Evolutionary conservation across 2,888 invertebrate species (phyloP), one percentile per base, ranked within the genome.

Genomic region (Eubasilissa splendida): DNA sequence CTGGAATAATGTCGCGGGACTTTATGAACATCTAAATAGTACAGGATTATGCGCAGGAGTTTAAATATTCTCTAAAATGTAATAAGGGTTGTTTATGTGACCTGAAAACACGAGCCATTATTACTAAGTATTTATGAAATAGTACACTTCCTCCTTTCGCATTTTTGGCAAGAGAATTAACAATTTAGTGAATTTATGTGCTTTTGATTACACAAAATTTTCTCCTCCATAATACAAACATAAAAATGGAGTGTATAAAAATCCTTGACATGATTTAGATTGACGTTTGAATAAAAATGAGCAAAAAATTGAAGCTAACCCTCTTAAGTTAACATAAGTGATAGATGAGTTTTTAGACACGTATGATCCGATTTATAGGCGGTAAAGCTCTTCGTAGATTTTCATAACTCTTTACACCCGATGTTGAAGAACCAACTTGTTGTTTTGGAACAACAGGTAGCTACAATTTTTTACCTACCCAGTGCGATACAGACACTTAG

Each of bases 31-130:
- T 50, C 60, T 75, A 53, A 70, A 53, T 70, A 70, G 60, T 60
- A 50, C 14, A 50, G 60, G 75, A 75, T 75, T 75, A 52, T 22
- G 75, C 50, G 59, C 60, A 10, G 10, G 50, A 53, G 42, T 75
- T 59, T 60, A 60, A 75, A 60, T 75, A 75, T 75, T 60, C 60
- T 60, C 5, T 22, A 50, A 14, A 59, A 59, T 60, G 75, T 75
- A 75, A 75, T 75, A 52, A 75, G 75, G 60, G 14, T 50, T 75
- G 75, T 75, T 74, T 74, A 74, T 75, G 60, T 52, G 59, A 14
- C 42, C 75, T 14, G 75, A 60, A 60, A 60, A 60, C 60, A 75
- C 60, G 75, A 60, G 9, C 14, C 59, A 50, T 60, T 75, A 60
- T 50, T 42, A 52, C 31, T 9, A 33, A 14, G 50, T 52, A 60